A percentile compares a stretch with the other conserved stretches of the same genome.
These are phyloP conservation scores for Glyptemys insculpta DNA, from an alignment of 2,797 vertebrate genomes.

Conservation along the genomic window DNA sequence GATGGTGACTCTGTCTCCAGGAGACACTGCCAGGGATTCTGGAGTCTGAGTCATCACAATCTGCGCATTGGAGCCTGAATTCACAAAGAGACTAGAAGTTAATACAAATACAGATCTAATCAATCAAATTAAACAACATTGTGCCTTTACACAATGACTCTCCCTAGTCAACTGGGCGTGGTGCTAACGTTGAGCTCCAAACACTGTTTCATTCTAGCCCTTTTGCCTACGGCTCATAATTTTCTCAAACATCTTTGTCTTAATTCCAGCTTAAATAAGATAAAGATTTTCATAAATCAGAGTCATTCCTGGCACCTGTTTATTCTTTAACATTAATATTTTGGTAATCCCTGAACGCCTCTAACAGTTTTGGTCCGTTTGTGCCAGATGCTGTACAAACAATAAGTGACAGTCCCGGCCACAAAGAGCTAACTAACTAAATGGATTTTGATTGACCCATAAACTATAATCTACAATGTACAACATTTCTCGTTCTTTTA, in stretches of 20 bases:
- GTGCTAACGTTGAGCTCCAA: too few species aligned
- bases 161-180: neutral
- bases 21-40: neutral
- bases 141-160: neutral
- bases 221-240: too few species aligned
- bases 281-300: too few species aligned
- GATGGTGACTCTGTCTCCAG: neutral
- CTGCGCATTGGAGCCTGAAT: neutral
- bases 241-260: too few species aligned
- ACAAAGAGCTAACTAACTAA: neutral
- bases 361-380: too few species aligned
- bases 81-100: neutral
- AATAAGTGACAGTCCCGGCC: neutral
- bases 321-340: too few species aligned
- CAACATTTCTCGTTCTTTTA: neutral
- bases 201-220: rapidly evolving
- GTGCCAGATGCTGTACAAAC: neutral
- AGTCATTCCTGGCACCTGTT: too few species aligned
- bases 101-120: neutral
- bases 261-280: too few species aligned
- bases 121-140: too few species aligned
- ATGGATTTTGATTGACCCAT: too few species aligned
- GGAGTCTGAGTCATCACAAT: neutral
- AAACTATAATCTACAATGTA: neutral
- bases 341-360: too few species aligned